Evolutionary conservation across 1,140 invertebrate species (phyloP).

Genomic region (Belonocnema kinseyi): DNA sequence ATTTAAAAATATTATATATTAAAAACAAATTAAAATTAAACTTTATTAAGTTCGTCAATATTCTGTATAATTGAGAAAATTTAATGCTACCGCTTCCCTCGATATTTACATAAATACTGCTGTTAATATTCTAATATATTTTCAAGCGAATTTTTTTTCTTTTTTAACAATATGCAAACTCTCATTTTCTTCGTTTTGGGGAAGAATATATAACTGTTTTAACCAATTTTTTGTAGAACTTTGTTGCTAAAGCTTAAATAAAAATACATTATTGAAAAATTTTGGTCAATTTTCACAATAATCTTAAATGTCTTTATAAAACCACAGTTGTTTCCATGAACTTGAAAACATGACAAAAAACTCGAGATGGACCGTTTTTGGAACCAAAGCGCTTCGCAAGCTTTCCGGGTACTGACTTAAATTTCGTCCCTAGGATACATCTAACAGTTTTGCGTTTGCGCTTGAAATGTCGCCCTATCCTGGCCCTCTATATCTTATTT

Average conservation of each 20-base stretch:
- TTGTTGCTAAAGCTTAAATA: not conserved
- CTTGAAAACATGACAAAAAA: not conserved
- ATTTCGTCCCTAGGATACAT: not conserved
- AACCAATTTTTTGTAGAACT: not conserved
- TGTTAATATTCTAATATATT: too few relatives aligned
- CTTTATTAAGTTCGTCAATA: too few relatives aligned
- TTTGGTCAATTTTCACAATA: not conserved
- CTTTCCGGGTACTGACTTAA: slow-evolving; percentile 10
- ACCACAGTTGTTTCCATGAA: not conserved
- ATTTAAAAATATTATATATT: too few relatives aligned
- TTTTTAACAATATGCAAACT: too few relatives aligned
- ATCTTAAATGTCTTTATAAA: not conserved
- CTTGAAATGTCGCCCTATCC: not conserved
- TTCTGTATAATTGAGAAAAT: too few relatives aligned
- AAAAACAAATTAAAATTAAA: too few relatives aligned
- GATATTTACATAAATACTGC: too few relatives aligned
- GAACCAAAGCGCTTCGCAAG: not conserved
- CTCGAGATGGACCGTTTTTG: not conserved
- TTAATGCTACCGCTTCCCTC: too few relatives aligned
- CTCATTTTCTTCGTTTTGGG: too few relatives aligned
- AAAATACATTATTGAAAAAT: not conserved
- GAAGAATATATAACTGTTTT: too few relatives aligned
- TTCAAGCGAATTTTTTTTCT: too few relatives aligned
- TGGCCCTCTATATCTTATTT: not conserved
- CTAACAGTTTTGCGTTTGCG: slow-evolving; percentile 12